phyloP scores from a whole-genome alignment of 2,888 invertebrate species.

The Tipula lateralis region DNA sequence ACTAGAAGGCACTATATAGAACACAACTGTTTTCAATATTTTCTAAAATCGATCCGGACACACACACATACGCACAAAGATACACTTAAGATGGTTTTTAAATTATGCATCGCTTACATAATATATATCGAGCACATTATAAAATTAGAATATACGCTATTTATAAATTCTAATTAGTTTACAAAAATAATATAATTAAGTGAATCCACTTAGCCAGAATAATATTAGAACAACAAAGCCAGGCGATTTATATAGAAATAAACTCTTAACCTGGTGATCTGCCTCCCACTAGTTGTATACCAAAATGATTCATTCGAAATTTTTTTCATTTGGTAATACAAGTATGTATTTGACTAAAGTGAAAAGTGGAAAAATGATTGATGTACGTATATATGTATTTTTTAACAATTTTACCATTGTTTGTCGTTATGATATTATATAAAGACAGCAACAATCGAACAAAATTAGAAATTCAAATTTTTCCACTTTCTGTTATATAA shows the following conservation, averaged over 20 bases:
- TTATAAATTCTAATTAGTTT: slow-evolving; percentile 9
- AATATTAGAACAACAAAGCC: neutral
- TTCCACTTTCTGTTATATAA: slow-evolving; percentile 3
- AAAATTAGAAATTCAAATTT: neutral
- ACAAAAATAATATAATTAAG: slow-evolving; percentile 11
- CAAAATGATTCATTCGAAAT: neutral
- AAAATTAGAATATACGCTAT: neutral
- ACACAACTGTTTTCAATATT: neutral
- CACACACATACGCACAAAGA: neutral
- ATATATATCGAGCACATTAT: neutral
- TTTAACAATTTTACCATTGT: neutral
- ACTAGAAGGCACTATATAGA: neutral
- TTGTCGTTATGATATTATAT: neutral
- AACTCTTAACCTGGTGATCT: neutral
- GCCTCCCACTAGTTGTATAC: neutral
- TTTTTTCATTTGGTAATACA: no score
- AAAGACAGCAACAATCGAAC: neutral
- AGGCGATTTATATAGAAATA: neutral
- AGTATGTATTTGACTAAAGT: neutral
- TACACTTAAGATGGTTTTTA: neutral
- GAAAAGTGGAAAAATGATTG: slow-evolving; percentile 11
- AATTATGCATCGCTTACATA: slow-evolving; percentile 24
- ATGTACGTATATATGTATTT: neutral
- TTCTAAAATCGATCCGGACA: neutral
- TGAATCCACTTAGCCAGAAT: neutral